These are phyloP conservation scores for Pheosia gnoma DNA, from an alignment of 2,888 invertebrate species.

Conservation along the genomic window DNA sequence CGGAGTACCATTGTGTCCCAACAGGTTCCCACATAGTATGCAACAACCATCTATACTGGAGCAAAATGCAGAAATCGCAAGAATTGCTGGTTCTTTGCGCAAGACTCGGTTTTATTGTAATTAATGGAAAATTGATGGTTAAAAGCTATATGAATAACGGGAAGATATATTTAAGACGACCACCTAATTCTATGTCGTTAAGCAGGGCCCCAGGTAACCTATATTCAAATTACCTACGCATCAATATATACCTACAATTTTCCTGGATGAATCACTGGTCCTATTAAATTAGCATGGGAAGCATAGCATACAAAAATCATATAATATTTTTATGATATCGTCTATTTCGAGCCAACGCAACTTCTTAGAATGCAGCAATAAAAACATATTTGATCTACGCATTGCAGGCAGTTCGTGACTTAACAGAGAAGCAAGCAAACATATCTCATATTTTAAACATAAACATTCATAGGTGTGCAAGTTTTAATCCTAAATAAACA, in stretches of 20 bases:
- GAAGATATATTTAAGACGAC: no score
- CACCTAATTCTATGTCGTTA: no score
- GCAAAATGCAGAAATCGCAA: conserved; percentile 62
- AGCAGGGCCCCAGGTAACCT: no score
- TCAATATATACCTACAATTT: no score
- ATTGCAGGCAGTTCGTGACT: conserved; percentile 36
- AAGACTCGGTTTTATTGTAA: conserved; percentile 39
- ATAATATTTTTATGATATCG: not conserved
- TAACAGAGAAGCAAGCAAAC: conserved; percentile 34
- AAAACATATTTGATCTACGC: conserved; percentile 30
- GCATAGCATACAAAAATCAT: not conserved
- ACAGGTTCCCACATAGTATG: conserved; percentile 72
- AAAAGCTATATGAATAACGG: no score
- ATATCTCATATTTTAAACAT: conserved; percentile 34
- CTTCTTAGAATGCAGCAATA: conserved; percentile 28
- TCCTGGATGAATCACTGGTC: no score
- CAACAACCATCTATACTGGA: conserved; percentile 62
- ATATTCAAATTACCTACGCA: no score
- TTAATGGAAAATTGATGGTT: conserved; percentile 30
- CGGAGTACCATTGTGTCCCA: conserved; percentile 62
- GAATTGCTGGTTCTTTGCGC: conserved; percentile 50
- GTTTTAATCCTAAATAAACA: conserved; percentile 48
- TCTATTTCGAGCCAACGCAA: conserved; percentile 26
- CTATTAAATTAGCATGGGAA: not conserved
- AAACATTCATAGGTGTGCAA: conserved; percentile 38